Percentiles rank a stretch among this genome's conserved stretches.
Conservation (phyloP, 2,113 vertebrate species). For the Microtus pennsylvanicus region DNA sequence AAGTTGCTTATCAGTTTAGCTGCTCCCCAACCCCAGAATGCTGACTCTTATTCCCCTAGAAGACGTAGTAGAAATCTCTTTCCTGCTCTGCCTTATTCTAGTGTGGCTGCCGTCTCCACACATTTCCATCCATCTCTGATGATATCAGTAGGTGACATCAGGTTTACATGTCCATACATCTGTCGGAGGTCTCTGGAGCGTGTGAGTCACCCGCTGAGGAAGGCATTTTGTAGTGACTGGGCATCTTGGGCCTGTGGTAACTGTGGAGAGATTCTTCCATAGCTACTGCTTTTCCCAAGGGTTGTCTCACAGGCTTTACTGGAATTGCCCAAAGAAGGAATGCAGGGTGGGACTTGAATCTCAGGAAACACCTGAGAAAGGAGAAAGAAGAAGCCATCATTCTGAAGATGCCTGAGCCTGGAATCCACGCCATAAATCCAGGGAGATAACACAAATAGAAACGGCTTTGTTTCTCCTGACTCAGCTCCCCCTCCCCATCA, state of each 20-base stretch:
- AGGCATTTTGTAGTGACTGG: not conserved
- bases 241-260: not conserved
- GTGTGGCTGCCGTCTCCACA: not conserved
- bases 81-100: slow-evolving; percentile 2
- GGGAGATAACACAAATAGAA: not conserved
- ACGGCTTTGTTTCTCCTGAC: not conserved
- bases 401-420: not conserved
- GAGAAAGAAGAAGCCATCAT: not conserved
- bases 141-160: not conserved
- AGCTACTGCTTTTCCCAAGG: not conserved
- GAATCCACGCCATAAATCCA: not conserved
- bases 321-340: slow-evolving; percentile 1
- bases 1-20: not conserved
- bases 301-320: not conserved
- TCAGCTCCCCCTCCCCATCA: not conserved
- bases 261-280: not conserved
- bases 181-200: not conserved
- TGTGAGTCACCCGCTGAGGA: not conserved
- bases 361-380: slow-evolving; percentile 12
- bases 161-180: not conserved
- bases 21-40: not conserved
- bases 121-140: not conserved
- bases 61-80: not conserved
- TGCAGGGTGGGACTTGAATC: not conserved
- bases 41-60: not conserved